These are phyloP conservation scores for Thyatira batis DNA, from an alignment of 2,888 invertebrate genomes.

Conservation along the genomic window DNA sequence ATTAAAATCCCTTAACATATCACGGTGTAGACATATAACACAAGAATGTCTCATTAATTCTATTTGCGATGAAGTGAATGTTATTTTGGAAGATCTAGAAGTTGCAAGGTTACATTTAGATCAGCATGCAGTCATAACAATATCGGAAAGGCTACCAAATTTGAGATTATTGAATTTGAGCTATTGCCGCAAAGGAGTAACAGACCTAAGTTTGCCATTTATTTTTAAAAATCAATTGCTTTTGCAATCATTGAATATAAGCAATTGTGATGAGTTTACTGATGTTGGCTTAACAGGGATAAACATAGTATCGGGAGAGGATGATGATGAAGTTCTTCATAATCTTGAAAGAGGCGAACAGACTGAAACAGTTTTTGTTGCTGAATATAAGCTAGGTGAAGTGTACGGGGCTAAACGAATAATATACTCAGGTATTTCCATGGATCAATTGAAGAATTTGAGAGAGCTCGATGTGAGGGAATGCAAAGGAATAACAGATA, in stretches of 20 bases:
- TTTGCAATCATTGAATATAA: conserved; percentile 83
- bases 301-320: conserved; percentile 66
- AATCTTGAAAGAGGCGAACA: conserved; percentile 84
- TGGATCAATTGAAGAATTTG: conserved; percentile 80
- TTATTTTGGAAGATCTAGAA: conserved; percentile 76
- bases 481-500: conserved; percentile 87
- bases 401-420: conserved; percentile 81
- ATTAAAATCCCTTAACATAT: conserved; percentile 84
- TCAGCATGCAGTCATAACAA: conserved; percentile 82
- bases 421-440: conserved; percentile 74
- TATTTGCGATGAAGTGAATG: conserved; percentile 78
- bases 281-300: conserved; percentile 88
- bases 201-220: conserved; percentile 85
- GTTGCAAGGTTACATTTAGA: conserved; percentile 83
- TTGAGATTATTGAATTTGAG: conserved; percentile 84
- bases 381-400: conserved; percentile 84
- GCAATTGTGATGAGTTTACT: conserved; percentile 86
- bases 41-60: conserved; percentile 84
- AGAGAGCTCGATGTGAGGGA: conserved; percentile 84
- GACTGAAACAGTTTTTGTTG: conserved; percentile 86
- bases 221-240: conserved; percentile 85
- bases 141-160: conserved; percentile 82
- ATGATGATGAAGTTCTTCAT: conserved; percentile 57
- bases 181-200: conserved; percentile 87
- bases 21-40: conserved; percentile 85